Conservation (phyloP, 2,888 invertebrate genomes). For the Malacosoma neustria region DNA sequence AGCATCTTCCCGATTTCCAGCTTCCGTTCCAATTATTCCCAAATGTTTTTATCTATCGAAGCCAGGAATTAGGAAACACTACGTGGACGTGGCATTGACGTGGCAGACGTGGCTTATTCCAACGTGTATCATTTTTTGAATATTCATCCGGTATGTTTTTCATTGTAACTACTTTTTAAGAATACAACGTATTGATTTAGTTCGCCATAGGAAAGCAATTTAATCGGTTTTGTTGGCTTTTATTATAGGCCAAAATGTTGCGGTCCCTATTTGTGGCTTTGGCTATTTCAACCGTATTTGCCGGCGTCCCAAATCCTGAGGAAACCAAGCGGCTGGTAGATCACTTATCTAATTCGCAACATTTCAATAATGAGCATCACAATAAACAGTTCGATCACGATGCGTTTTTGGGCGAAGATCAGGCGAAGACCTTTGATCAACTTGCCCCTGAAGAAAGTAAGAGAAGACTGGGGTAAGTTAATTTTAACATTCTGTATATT, state of each 20-base stretch:
- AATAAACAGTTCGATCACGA: slow-evolving; percentile 97
- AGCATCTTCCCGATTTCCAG: slow-evolving; percentile 5
- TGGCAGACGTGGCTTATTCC: slow-evolving; percentile 59
- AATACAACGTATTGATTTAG: too few species aligned
- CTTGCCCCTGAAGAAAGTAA: slow-evolving; percentile 96
- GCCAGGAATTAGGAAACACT: slow-evolving; percentile 42
- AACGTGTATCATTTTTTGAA: slow-evolving; percentile 4
- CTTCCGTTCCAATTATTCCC: slow-evolving; percentile 22
- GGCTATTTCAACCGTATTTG: slow-evolving; percentile 53
- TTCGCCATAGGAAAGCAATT: too few species aligned
- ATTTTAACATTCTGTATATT: too few species aligned
- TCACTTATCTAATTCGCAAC: slow-evolving; percentile 84
- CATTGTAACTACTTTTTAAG: too few species aligned
- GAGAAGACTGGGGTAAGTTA: slow-evolving; percentile 82
- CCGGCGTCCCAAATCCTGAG: slow-evolving; percentile 82
- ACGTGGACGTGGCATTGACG: slow-evolving; percentile 51
- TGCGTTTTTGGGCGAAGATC: slow-evolving; percentile 95
- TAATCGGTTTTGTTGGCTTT: slow-evolving; percentile 3
- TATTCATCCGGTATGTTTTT: too few species aligned
- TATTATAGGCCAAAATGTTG: slow-evolving; percentile 41
- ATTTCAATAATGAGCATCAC: slow-evolving; percentile 86
- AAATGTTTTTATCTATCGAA: slow-evolving; percentile 16
- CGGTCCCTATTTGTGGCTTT: slow-evolving; percentile 45
- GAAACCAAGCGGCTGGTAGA: slow-evolving; percentile 79
- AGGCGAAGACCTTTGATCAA: slow-evolving; percentile 94